Conservation (phyloP, 1,140 invertebrate genomes). For the Sweltsa coloradensis region DNA sequence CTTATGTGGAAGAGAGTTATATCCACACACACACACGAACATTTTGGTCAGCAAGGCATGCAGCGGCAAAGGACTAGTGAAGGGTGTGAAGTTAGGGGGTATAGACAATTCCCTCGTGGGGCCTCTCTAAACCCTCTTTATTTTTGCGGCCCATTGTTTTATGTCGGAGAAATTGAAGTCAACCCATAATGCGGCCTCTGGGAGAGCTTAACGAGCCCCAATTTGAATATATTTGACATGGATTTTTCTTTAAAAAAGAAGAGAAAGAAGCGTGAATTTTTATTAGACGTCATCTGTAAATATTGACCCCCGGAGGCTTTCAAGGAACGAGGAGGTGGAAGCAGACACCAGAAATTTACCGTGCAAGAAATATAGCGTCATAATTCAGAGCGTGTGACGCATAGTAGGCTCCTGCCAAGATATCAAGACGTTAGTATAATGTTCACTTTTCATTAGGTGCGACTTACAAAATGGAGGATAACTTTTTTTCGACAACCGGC, state of each 20-base stretch:
- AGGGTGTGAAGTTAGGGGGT: neutral
- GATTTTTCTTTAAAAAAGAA: constrained; percentile 24
- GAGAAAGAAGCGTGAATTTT: constrained; percentile 32
- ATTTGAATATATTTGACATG: constrained; percentile 37
- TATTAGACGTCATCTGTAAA: constrained; percentile 25
- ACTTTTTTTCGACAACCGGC: too few species aligned
- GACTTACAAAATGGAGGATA: too few species aligned
- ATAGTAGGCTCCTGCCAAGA: too few species aligned
- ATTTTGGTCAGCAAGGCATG: neutral
- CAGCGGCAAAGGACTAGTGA: neutral
- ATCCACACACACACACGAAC: too few species aligned
- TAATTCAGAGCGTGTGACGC: too few species aligned
- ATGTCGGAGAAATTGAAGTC: constrained; percentile 35
- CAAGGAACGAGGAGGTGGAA: too few species aligned
- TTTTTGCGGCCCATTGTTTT: constrained; percentile 25
- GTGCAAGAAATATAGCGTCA: too few species aligned
- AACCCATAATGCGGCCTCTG: constrained; percentile 32
- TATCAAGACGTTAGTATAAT: too few species aligned
- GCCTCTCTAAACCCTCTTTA: constrained; percentile 7
- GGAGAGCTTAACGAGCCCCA: constrained; percentile 31
- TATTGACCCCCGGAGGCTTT: constrained; percentile 22
- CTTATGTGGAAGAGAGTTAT: neutral
- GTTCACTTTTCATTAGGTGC: too few species aligned
- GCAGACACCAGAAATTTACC: too few species aligned
- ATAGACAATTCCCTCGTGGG: neutral